Evolutionary conservation across 2,113 vertebrate genomes (phyloP), one percentile per base, ranked within the genome.

Genomic region (Peromyscus californicus): DNA sequence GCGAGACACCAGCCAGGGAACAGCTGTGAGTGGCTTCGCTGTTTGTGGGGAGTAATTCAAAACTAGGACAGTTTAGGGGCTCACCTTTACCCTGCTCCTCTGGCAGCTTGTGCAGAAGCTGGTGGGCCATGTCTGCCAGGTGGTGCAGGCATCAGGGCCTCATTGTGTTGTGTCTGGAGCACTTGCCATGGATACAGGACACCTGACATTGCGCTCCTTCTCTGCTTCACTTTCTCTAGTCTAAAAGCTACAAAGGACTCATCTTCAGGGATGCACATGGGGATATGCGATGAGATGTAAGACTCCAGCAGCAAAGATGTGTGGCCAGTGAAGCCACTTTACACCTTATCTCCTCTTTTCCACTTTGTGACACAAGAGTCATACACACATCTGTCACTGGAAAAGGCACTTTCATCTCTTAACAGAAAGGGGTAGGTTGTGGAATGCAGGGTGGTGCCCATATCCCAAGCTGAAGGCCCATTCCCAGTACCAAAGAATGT

Each of bases 131-230:
- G 65, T 39, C 57, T 70, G 1, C 67, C n/a, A 21, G 33, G 57
- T 2, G 2, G 21, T 9, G 22, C 12, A 42, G 94, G 33, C 5
- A 0, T 29, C 7, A 65, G 70, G 67, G 9, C 4, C 22, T 1
- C 0, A 16, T 13, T 15, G 29, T 12, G 8, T 31, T 3, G 8
- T 24, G n/a, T 33, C 48, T 79, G 93, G 31, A 15, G 31, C 39
- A 16, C 29, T 36, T 19, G 45, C 3, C 1, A 36, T 1, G 17
- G 75, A 17, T 17, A 1, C 0, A 3, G 72, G 42, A 4, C 0
- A 2, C 11, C 36, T 7, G 1, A 7, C 0, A 0, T 51, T 3
- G 0, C 16, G 17, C 51, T 19, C 61, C 42, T 21, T 39, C 39
- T n/a, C n/a, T 4, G 39, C n/a, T 19, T 54, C 19, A 0, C 33